Evolutionary conservation across 1,140 invertebrate species (phyloP), one percentile per base, ranked within the genome.

Genomic region (Aricia agestis): DNA sequence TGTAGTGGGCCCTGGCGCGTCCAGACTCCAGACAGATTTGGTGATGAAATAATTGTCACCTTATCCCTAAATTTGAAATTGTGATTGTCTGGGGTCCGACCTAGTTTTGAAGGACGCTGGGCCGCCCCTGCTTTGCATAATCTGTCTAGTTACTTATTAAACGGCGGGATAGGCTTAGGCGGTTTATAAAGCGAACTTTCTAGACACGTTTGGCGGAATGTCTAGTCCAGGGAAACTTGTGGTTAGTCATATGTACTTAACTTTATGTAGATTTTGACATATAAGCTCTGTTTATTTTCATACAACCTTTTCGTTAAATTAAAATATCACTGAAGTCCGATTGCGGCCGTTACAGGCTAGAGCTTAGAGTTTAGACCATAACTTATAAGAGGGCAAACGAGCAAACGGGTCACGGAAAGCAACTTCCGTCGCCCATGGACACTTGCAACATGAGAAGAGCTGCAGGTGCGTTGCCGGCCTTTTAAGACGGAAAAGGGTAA

Each of bases 21-120:
- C 25, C 25, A 25, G 15, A 59, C 6, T 9, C 18, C 15, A 19
- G 18, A 18, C 45, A 10, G 45, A 52, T 52, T 52, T 52, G 74
- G 72, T 80, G 79, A 83, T 82, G 81, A 78, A 82, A 78, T 80
- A 76, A 79, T 78, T 76, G 80, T 77, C 73, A 78, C 74, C 76
- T 79, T 80, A 79, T 71, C 75, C 79, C 74, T 77, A 82, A 83
- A 90, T 90, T 90, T 89, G 84, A 87, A 90, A 87, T 90, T 84
- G 83, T 89, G 86, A 89, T 88, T 84, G 88, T 90, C 87, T 90
- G 82, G 84, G 75, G 82, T 77, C 61, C 81, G 86, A 89, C 88
- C 87, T 83, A 90, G 75, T 85, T 82, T 72, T 80, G 80, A 87
- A 89, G 88, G 88, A 84, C 88, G 79, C 82, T 81, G 83, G 80